A percentile compares a stretch with the other conserved stretches of the same genome.
Evolutionary conservation across 2,113 vertebrate species (phyloP).

Genomic region (Melanerpes aurifrons): DNA sequence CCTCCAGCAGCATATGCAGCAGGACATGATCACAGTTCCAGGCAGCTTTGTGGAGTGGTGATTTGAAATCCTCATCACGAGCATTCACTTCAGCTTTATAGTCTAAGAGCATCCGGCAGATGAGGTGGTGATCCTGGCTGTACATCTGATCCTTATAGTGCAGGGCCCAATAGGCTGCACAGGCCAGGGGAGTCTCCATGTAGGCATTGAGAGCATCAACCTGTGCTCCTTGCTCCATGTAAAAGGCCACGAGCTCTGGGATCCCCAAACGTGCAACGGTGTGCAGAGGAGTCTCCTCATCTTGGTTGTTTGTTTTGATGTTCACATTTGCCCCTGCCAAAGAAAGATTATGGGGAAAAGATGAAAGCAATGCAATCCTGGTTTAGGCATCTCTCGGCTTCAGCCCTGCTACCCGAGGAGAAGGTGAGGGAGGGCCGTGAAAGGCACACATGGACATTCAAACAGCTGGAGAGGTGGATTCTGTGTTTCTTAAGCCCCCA

Average conservation of each 20-base stretch:
- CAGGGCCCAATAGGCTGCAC: slow-evolving; percentile 89
- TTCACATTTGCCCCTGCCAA: slow-evolving; percentile 88
- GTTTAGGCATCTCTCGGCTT: not conserved
- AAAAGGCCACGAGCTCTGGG: slow-evolving; percentile 86
- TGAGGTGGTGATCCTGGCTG: slow-evolving; percentile 86
- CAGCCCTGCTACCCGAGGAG: not conserved
- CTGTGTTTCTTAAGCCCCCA: not conserved
- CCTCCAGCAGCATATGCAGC: slow-evolving; percentile 91
- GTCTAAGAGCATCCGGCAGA: slow-evolving; percentile 90
- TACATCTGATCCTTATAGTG: slow-evolving; percentile 87
- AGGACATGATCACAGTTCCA: slow-evolving; percentile 95
- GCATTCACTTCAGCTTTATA: slow-evolving; percentile 85
- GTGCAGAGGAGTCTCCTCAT: slow-evolving; percentile 91
- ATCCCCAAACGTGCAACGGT: slow-evolving; percentile 84
- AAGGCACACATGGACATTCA: not conserved
- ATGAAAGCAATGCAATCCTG: not conserved
- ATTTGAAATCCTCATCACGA: slow-evolving; percentile 89
- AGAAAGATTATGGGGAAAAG: not conserved
- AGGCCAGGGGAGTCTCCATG: slow-evolving; percentile 89
- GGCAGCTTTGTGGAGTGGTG: slow-evolving; percentile 92
- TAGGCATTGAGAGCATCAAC: slow-evolving; percentile 84
- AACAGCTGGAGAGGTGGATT: not conserved
- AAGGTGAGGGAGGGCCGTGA: not conserved
- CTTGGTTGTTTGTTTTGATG: slow-evolving; percentile 81
- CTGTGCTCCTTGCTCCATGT: slow-evolving; percentile 81